Base-by-base conservation (phyloP, 2,888 invertebrate genomes). In the Ganaspis brasiliensis region DNA sequence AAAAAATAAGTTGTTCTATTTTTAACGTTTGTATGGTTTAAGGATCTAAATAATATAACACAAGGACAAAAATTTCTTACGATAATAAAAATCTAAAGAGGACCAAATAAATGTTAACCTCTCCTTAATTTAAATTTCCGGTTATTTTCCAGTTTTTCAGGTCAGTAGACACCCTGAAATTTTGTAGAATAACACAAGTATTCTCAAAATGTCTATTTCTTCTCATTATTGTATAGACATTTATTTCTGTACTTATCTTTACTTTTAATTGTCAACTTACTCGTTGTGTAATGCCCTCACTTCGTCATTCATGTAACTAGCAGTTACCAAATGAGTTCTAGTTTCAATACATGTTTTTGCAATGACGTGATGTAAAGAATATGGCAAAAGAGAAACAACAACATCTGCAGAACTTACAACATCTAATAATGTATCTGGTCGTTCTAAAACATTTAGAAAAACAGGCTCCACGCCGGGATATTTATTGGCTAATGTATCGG, bases 281-380 rank as follows among this genome's bases (percentile, higher is more conserved):
- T 93, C 93, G 55, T 96, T 93, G 86, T 98, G 95, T 10, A 98
- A 92, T 0, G 94, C 94, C 86, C 94, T 94, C 85, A 99, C 96
- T 87, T 96, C 95, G 0, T 97, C 96, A 12, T 96, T 96, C 75
- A 97, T 95, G 88, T 99, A 99, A 79, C 98, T 98, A 0, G 99
- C 98, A 0, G 99, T 99, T 19, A 99, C 98, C 95, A 99, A 95
- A 90, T 99, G 97, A 0, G 96, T 96, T 79, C 95, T 94, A 79
- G 96, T 94, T n/a, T 94, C 93, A 72, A 99, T 96, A 89, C 99
- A 99, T 19, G 95, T 94, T 86, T 95, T 94, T 0, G 99, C 99
- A 2, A 96, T 95, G 5, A 95, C 92, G 0, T 97, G 96, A 90
- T 99, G 99, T 40, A 98, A 93, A 16, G 95, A 93, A 88, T 98